These are phyloP conservation scores for Notospermus geniculatus DNA, from an alignment of 1,140 invertebrate genomes.

Conservation along the genomic window DNA sequence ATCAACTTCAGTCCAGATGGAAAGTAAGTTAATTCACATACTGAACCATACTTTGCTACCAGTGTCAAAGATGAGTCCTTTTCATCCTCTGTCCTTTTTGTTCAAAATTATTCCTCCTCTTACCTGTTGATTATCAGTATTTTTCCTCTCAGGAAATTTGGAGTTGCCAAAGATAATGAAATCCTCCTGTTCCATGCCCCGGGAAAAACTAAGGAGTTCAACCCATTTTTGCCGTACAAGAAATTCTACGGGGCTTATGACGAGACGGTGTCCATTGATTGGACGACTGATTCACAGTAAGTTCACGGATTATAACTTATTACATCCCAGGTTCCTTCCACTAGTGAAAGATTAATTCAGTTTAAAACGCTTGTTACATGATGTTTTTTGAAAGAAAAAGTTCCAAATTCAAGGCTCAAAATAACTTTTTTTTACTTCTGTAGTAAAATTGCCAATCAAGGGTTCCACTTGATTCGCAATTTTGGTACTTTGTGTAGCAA, in stretches of 20 bases:
- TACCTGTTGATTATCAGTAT: slow-evolving; percentile 16
- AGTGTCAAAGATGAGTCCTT: slow-evolving; percentile 1
- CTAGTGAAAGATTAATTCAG: too few relatives aligned
- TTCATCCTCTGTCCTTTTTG: slow-evolving; percentile 2
- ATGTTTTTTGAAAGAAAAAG: too few relatives aligned
- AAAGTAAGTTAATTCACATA: slow-evolving; percentile 56
- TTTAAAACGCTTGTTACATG: too few relatives aligned
- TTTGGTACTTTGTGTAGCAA: too few relatives aligned
- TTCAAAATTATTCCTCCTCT: slow-evolving; percentile 9
- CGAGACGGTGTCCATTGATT: slow-evolving; percentile 81
- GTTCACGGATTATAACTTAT: too few relatives aligned
- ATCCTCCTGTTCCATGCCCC: slow-evolving; percentile 87
- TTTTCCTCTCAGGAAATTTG: slow-evolving; percentile 67
- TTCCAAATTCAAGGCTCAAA: too few relatives aligned
- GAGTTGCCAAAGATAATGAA: slow-evolving; percentile 79
- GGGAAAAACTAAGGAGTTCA: slow-evolving; percentile 76
- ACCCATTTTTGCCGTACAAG: slow-evolving; percentile 82
- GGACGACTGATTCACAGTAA: slow-evolving; percentile 84
- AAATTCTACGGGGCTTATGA: slow-evolving; percentile 78
- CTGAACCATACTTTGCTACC: background rate
- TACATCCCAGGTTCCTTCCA: too few relatives aligned
- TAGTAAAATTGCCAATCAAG: background rate
- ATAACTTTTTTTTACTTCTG: background rate
- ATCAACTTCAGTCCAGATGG: slow-evolving; percentile 93
- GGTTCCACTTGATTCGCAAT: too few relatives aligned